A percentile compares a stretch with the other conserved stretches of the same genome.
Conservation (phyloP, 1,140 invertebrate species). For the Acromyrmex heyeri region DNA sequence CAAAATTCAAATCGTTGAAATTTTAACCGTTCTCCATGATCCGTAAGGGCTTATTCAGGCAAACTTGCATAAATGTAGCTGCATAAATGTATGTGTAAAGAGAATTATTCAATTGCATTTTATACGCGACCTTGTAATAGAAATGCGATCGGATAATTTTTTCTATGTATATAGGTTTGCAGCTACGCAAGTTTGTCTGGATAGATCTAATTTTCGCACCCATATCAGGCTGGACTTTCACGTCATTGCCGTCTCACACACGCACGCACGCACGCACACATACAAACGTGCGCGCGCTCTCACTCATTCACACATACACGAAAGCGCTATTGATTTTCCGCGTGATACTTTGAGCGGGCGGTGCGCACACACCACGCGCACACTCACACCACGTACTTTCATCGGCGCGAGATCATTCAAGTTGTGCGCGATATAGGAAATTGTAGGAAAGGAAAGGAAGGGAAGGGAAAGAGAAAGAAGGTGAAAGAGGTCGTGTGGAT, state of each 20-base stretch:
- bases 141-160: no score
- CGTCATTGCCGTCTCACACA: no score
- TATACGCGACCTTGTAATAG: no score
- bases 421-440: conserved; percentile 47
- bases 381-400: conserved; percentile 69
- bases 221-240: no score
- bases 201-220: background rate
- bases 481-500: background rate
- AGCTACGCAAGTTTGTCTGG: no score
- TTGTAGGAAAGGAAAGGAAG: background rate
- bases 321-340: conserved; percentile 81
- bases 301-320: conserved; percentile 31
- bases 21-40: background rate
- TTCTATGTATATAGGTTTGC: no score
- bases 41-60: no score
- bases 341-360: conserved; percentile 76
- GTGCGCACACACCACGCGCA: conserved; percentile 77
- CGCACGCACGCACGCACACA: background rate
- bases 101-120: no score
- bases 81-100: no score
- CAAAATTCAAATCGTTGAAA: background rate
- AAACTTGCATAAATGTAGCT: no score
- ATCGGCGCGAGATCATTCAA: conserved; percentile 71
- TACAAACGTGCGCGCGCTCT: background rate
- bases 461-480: background rate